Percentiles rank a stretch among this genome's conserved stretches.
phyloP scores from a whole-genome alignment of 2,888 invertebrate species.

The Laothoe populi region DNA sequence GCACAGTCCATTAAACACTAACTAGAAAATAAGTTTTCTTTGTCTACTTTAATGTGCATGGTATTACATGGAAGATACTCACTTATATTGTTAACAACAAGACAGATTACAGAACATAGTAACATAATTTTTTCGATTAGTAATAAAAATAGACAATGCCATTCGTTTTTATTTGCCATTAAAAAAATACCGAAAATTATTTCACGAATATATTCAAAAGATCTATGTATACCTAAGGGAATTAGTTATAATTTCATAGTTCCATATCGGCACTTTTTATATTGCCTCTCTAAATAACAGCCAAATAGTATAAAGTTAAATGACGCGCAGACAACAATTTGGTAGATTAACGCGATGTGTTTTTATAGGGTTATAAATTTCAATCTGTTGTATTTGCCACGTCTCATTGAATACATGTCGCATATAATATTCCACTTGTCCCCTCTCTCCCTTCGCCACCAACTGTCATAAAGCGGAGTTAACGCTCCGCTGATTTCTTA shows the following conservation, averaged over 20 bases:
- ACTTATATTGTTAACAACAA: too few species aligned
- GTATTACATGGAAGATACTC: too few species aligned
- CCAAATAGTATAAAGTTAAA: neutral
- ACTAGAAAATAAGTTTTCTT: neutral
- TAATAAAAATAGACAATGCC: too few species aligned
- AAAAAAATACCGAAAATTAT: too few species aligned
- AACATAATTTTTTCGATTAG: too few species aligned
- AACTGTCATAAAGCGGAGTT: constrained; percentile 39
- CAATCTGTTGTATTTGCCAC: constrained; percentile 39
- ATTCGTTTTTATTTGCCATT: too few species aligned
- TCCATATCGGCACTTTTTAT: neutral
- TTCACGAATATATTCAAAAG: too few species aligned
- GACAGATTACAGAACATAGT: too few species aligned
- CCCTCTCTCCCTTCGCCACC: constrained; percentile 36
- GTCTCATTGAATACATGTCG: constrained; percentile 38
- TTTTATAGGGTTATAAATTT: constrained; percentile 40
- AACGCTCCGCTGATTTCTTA: constrained; percentile 32
- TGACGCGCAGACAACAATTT: neutral
- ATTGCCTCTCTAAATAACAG: neutral
- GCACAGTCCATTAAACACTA: constrained; percentile 11
- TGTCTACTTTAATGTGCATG: neutral
- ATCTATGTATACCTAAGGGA: neutral
- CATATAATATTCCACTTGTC: constrained; percentile 37
- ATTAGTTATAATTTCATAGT: too few species aligned
- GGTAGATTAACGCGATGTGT: constrained; percentile 6